phyloP scores from a whole-genome alignment of 2,888 invertebrate species.

The Trissolcus brochymenae region DNA sequence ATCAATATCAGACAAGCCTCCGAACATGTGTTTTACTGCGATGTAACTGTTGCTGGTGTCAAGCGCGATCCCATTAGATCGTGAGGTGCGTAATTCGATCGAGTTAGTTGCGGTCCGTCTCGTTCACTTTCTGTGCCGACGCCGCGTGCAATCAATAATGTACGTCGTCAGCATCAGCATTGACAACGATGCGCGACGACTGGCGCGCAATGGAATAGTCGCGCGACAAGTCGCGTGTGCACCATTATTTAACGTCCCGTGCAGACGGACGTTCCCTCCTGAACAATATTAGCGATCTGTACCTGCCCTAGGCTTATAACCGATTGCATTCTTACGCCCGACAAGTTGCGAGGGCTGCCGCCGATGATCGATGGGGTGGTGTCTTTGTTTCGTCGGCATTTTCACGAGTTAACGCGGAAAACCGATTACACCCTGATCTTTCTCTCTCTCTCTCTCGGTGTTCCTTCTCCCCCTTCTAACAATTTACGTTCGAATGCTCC shows the following conservation, averaged over 20 bases:
- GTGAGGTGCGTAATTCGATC: conserved; percentile 27
- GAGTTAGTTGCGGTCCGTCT: conserved; percentile 25
- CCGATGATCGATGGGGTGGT: not conserved
- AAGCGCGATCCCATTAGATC: conserved; percentile 16
- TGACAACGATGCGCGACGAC: conserved; percentile 41
- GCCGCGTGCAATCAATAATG: conserved; percentile 47
- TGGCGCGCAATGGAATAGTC: conserved; percentile 28
- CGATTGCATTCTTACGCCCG: conserved; percentile 9
- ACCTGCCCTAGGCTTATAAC: not conserved
- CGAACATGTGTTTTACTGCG: conserved; percentile 23
- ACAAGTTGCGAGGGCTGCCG: not conserved
- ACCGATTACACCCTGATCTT: too few relatives aligned
- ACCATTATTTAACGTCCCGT: conserved; percentile 3
- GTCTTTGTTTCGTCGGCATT: not conserved
- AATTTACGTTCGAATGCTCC: too few relatives aligned
- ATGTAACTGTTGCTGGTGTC: conserved; percentile 32
- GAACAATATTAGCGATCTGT: not conserved
- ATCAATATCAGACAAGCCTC: conserved; percentile 21
- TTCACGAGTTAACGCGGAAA: not conserved
- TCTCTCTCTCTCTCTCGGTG: too few relatives aligned
- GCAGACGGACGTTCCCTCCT: not conserved
- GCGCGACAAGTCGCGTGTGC: not conserved
- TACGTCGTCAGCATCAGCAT: conserved; percentile 51
- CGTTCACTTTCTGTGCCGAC: conserved; percentile 30
- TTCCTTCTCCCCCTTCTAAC: too few relatives aligned